Evolutionary conservation across 2,113 vertebrate genomes (phyloP).

Genomic region (Halcyon senegalensis): DNA sequence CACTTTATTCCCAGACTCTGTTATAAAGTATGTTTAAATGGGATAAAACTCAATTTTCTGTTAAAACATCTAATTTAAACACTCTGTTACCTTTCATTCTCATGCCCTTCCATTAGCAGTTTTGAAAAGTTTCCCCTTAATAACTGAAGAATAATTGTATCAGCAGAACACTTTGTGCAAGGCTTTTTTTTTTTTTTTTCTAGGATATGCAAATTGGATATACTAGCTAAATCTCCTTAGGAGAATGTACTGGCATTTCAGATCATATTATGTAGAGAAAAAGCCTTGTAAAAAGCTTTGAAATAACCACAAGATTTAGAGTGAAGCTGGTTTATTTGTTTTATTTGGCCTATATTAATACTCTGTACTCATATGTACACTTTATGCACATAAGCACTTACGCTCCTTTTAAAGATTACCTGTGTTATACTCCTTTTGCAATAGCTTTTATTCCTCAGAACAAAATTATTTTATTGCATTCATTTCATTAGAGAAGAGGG

Average conservation of each 20-base stretch:
- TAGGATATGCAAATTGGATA: neutral
- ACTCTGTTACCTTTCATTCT: neutral
- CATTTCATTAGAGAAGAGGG: neutral
- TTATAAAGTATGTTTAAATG: neutral
- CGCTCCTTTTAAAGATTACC: neutral
- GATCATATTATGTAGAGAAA: neutral
- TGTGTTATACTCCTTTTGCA: neutral
- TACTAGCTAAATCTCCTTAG: neutral
- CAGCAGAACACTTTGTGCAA: neutral
- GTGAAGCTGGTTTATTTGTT: neutral
- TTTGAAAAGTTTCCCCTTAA: neutral
- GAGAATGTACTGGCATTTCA: neutral
- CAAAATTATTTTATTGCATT: neutral
- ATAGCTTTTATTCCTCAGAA: neutral
- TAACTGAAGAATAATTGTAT: neutral
- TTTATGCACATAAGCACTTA: neutral
- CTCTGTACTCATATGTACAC: neutral
- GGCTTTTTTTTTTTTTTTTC: conserved; percentile 2
- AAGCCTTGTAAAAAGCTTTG: neutral
- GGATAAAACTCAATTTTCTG: neutral
- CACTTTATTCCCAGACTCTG: neutral
- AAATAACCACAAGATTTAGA: neutral
- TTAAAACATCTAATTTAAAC: neutral
- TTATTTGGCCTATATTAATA: neutral
- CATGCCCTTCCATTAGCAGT: neutral